Evolutionary conservation across 1,140 invertebrate species (phyloP), one percentile per base, ranked within the genome.

Genomic region (Caenorhabditis elegans): DNA sequence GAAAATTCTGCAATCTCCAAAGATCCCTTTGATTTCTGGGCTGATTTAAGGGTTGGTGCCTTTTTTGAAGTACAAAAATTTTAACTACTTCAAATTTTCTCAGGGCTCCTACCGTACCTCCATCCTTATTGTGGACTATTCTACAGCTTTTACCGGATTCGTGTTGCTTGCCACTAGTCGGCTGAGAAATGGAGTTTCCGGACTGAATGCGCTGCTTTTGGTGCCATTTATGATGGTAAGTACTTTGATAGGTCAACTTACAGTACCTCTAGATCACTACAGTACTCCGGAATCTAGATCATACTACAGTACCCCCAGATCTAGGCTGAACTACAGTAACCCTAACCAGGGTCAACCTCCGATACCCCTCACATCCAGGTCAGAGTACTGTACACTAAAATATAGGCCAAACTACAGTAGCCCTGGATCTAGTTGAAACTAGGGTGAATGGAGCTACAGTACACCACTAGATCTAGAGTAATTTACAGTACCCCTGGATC

Each of bases 21-120:
- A 13, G 60, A 76, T 43, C 46, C 70, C 5, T 19, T 53, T 3
- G 76, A 79, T 24, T 75, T 78, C 24, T 78, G 47, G 34, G 46
- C 53, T 0, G 36, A 79, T 53, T 24, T 83, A 17, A 79, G 34
- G 76, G 76, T 75, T 19, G 26, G 36, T 46, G 34, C 15, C 11
- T n/a, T 22, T n/a, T 83, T n/a, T n/a, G n/a, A n/a, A 46, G 49
- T 26, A 26, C n/a, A 77, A 6, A 13, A 49, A 31, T n/a, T 51
- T 51, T n/a, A 6, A 22, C 3, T 17, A 34, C 10, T 19, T 76
- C 43, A 26, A 36, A 8, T 53, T 55, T 19, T 19, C 28, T 19
- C 51, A 84, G 83, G 83, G 83, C 24, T 24, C 65, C 0, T 83
- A 80, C 78, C 76, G 81, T 48, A 75, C 78, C 47, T 79, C 76